These are phyloP conservation scores for Harmothoe impar DNA, from an alignment of 2,888 invertebrate species.

Conservation along the genomic window DNA sequence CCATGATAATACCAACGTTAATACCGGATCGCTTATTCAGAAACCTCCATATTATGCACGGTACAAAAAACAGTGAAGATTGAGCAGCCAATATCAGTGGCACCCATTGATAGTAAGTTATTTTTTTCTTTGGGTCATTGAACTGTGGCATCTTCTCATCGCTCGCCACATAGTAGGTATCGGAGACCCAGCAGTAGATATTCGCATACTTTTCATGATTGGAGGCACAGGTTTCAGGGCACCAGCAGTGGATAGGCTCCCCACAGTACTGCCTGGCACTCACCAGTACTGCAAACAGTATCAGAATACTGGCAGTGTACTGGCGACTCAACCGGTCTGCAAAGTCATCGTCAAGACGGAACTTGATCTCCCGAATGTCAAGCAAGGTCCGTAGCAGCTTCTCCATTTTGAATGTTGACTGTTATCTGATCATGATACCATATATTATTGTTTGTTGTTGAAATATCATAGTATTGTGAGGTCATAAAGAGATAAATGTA, in stretches of 20 bases:
- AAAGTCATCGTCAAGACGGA: constrained; percentile 81
- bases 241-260: constrained; percentile 84
- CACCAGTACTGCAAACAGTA: constrained; percentile 83
- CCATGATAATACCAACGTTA: constrained; percentile 68
- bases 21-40: constrained; percentile 72
- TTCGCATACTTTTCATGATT: constrained; percentile 72
- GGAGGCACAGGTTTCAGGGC: constrained; percentile 73
- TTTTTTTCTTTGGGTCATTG: constrained; percentile 78
- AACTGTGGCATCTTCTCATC: constrained; percentile 68
- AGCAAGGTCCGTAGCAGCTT: constrained; percentile 67
- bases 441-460: no score
- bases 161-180: constrained; percentile 79
- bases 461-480: no score
- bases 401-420: constrained; percentile 65
- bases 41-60: constrained; percentile 84
- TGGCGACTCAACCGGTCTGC: constrained; percentile 84
- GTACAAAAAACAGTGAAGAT: constrained; percentile 76
- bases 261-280: constrained; percentile 85
- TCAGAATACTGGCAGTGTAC: constrained; percentile 82
- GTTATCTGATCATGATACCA: no score
- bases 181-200: constrained; percentile 81
- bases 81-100: constrained; percentile 82
- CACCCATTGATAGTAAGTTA: constrained; percentile 84
- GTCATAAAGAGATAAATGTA: no score
- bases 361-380: constrained; percentile 69